Percentiles rank a stretch among this genome's conserved stretches.
Evolutionary conservation across 2,113 vertebrate species (phyloP).

Genomic region (Hystrix brachyura): DNA sequence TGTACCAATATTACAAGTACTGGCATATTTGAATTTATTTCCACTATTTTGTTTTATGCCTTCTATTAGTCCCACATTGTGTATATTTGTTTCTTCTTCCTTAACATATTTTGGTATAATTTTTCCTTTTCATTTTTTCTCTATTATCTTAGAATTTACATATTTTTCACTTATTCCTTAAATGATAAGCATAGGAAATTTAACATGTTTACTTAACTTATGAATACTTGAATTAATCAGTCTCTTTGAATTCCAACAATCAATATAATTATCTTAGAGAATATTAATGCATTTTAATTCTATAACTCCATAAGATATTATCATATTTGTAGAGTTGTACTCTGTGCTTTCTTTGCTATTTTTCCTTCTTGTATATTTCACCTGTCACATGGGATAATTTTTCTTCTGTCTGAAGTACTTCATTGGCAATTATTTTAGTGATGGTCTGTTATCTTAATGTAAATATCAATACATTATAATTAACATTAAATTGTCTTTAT

Average conservation of each 20-base stretch:
- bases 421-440: background rate
- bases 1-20: background rate
- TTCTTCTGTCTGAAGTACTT: background rate
- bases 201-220: background rate
- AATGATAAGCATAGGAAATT: background rate
- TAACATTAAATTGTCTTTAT: background rate
- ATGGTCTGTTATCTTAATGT: background rate
- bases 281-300: conserved; percentile 6
- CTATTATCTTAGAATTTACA: background rate
- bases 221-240: background rate
- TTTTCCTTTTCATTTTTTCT: background rate
- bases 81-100: background rate
- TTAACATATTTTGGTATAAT: background rate
- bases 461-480: background rate
- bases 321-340: background rate
- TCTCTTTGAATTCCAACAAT: background rate
- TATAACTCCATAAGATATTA: background rate
- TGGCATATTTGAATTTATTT: background rate
- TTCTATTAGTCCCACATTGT: background rate
- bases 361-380: background rate
- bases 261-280: background rate
- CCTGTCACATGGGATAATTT: background rate
- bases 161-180: background rate
- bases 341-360: background rate
- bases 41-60: background rate